Percentiles rank a stretch among this genome's conserved stretches.
Evolutionary conservation across 2,888 invertebrate species (phyloP).

Genomic region (Amphimallon solstitiale): DNA sequence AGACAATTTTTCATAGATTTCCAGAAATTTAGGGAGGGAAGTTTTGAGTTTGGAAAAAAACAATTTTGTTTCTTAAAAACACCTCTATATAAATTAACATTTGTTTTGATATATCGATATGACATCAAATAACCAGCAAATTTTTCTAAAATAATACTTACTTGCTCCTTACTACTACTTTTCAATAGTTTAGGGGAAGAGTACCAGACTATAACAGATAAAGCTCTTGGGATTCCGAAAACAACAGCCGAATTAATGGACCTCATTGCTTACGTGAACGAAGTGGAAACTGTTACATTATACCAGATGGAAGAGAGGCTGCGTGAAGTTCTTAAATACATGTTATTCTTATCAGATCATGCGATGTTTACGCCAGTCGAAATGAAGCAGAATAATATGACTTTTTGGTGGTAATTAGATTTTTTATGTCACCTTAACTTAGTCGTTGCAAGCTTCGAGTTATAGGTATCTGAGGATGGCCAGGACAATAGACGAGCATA

Average conservation of each 20-base stretch:
- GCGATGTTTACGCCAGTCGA: constrained; percentile 82
- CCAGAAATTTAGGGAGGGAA: too few relatives aligned
- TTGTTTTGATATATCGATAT: too few relatives aligned
- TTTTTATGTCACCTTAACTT: constrained; percentile 14
- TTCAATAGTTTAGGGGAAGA: constrained; percentile 79
- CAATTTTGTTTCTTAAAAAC: too few relatives aligned
- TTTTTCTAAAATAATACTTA: too few relatives aligned
- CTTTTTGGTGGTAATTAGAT: constrained; percentile 79
- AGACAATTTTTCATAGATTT: too few relatives aligned
- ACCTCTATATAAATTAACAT: too few relatives aligned
- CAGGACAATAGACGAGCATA: constrained; percentile 84
- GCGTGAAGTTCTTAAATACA: constrained; percentile 72
- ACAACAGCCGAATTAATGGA: constrained; percentile 89
- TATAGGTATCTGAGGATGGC: constrained; percentile 80
- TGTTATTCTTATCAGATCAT: constrained; percentile 87
- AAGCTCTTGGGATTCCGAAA: constrained; percentile 79
- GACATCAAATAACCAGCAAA: too few relatives aligned
- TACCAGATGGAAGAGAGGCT: constrained; percentile 81
- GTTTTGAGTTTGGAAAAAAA: too few relatives aligned
- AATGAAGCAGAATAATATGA: constrained; percentile 87
- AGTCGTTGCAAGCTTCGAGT: constrained; percentile 24
- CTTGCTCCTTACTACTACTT: too few relatives aligned
- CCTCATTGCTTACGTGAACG: constrained; percentile 79
- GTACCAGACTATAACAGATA: constrained; percentile 82
- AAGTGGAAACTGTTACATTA: constrained; percentile 76